Conservation (phyloP, 2,888 invertebrate genomes). For the Ormyrus rosae region DNA sequence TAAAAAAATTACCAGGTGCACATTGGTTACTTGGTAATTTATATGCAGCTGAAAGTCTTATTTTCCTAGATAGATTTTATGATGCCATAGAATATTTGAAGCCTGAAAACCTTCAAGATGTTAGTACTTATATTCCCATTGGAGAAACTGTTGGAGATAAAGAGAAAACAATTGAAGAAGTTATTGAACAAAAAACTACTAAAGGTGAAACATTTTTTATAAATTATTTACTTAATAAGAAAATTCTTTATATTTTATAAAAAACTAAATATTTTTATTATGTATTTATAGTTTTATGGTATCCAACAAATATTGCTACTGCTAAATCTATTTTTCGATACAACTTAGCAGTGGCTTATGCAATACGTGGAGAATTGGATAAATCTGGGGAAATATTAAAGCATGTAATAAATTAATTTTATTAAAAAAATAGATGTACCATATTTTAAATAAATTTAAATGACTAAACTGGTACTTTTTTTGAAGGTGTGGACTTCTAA, state of each 20-base stretch:
- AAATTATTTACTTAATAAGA: neutral
- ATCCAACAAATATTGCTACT: slow-evolving; percentile 80
- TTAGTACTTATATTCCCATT: slow-evolving; percentile 75
- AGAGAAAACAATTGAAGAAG: slow-evolving; percentile 76
- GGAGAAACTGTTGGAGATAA: slow-evolving; percentile 67
- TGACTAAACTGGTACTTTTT: slow-evolving; percentile 10
- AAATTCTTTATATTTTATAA: neutral
- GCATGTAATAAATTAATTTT: slow-evolving; percentile 64
- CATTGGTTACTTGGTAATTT: slow-evolving; percentile 89
- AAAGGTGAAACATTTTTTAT: slow-evolving; percentile 61
- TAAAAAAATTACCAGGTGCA: slow-evolving; percentile 84
- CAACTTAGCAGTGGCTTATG: slow-evolving; percentile 86
- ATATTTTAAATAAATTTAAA: slow-evolving; percentile 16
- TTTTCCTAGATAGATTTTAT: slow-evolving; percentile 87
- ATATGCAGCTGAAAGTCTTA: slow-evolving; percentile 92
- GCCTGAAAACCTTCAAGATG: slow-evolving; percentile 82
- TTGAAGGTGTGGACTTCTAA: slow-evolving; percentile 78
- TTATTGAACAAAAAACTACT: slow-evolving; percentile 66
- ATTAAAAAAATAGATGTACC: slow-evolving; percentile 12
- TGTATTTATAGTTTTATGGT: slow-evolving; percentile 76
- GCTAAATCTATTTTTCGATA: slow-evolving; percentile 86
- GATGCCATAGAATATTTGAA: slow-evolving; percentile 92
- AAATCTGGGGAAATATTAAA: slow-evolving; percentile 79
- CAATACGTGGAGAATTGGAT: slow-evolving; percentile 85
- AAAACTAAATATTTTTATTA: neutral